Conservation (phyloP, 2,888 invertebrate genomes). For the Iselma pallidipennis region DNA sequence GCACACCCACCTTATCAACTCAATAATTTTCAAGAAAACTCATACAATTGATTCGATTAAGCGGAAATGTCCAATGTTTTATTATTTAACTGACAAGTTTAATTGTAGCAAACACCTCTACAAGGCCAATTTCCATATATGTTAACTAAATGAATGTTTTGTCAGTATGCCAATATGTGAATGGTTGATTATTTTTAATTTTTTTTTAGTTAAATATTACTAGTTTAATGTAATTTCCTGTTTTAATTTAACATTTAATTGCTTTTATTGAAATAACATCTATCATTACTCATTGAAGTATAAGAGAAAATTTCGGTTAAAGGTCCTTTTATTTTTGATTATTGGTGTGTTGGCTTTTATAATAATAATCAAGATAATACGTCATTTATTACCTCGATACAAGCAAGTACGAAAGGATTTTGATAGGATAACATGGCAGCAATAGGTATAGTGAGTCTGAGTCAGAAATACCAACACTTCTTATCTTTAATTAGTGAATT, state of each 20-base stretch:
- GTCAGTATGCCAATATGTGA: slow-evolving; percentile 2
- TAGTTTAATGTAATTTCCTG: neutral
- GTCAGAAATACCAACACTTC: too few relatives aligned
- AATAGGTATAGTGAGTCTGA: neutral
- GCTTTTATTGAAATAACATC: too few relatives aligned
- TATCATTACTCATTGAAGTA: too few relatives aligned
- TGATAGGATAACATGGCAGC: too few relatives aligned
- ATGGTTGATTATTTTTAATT: neutral
- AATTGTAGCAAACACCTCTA: slow-evolving; percentile 25
- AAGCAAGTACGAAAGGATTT: too few relatives aligned
- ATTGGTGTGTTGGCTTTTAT: too few relatives aligned
- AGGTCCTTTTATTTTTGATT: neutral
- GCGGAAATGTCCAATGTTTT: slow-evolving; percentile 21
- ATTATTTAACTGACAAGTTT: slow-evolving; percentile 25
- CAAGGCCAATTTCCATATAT: slow-evolving; percentile 27
- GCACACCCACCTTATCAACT: too few relatives aligned
- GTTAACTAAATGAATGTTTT: slow-evolving; percentile 7
- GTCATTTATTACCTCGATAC: too few relatives aligned
- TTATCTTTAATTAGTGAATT: too few relatives aligned
- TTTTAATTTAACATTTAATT: neutral
- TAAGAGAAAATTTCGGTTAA: neutral
- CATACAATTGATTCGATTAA: slow-evolving; percentile 12
- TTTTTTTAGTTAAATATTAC: neutral
- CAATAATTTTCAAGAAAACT: too few relatives aligned
- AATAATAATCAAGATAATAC: neutral